A percentile compares a stretch with the other conserved stretches of the same genome.
phyloP scores from a whole-genome alignment of 2,113 vertebrate species.

The Pygathrix nemaeus region DNA sequence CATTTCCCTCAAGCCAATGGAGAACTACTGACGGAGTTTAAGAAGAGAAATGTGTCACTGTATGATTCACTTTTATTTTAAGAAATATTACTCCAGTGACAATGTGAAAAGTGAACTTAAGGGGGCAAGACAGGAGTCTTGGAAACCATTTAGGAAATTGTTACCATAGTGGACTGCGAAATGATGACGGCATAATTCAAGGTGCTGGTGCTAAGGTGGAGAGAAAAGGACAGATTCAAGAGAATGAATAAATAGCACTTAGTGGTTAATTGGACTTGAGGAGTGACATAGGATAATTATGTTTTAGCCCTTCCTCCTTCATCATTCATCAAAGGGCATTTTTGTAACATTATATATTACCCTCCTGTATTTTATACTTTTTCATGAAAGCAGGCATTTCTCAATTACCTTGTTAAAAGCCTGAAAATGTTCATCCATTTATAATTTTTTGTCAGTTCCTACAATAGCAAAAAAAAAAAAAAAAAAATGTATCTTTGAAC shows the following conservation, averaged over 20 bases:
- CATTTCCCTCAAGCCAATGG: neutral
- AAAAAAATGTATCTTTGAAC: conserved; percentile 57
- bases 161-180: conserved; percentile 30
- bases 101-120: conserved; percentile 58
- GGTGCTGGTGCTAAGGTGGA: neutral
- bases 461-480: conserved; percentile 34
- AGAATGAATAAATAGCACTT: conserved; percentile 17
- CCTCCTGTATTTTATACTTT: conserved; percentile 22
- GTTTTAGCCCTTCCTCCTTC: conserved; percentile 42
- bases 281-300: conserved; percentile 45
- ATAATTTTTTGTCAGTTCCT: conserved; percentile 35
- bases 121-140: conserved; percentile 26
- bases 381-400: conserved; percentile 29
- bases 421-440: conserved; percentile 53
- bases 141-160: conserved; percentile 71
- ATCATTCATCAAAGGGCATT: conserved; percentile 42
- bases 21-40: neutral
- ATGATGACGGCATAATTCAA: conserved; percentile 55
- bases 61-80: conserved; percentile 4
- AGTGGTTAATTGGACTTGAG: conserved; percentile 56
- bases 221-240: neutral
- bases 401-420: conserved; percentile 60
- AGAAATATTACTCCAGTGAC: conserved; percentile 49
- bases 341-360: neutral
- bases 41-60: neutral